Conservation (phyloP, 2,113 vertebrate species). For the Monopterus albus region DNA sequence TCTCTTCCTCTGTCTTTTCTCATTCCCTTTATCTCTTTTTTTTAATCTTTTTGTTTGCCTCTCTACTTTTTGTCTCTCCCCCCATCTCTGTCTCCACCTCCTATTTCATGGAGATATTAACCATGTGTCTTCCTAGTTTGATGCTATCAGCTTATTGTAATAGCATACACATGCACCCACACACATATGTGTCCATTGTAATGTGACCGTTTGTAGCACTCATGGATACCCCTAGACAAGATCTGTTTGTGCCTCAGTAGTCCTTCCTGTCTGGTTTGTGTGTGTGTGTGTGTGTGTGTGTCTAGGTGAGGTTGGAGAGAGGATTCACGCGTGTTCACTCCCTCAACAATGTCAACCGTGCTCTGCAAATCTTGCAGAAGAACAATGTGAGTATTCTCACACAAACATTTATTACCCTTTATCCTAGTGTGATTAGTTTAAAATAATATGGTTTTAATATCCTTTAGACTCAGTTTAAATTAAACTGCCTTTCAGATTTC, state of each 20-base stretch:
- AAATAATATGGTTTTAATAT: slow-evolving; percentile 2
- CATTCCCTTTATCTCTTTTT: background rate
- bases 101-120: background rate
- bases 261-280: slow-evolving; percentile 40
- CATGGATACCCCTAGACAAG: slow-evolving; percentile 38
- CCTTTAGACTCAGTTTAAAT: slow-evolving; percentile 8
- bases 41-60: background rate
- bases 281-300: slow-evolving; percentile 51
- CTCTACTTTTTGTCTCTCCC: background rate
- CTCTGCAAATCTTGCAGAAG: slow-evolving; percentile 94
- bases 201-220: slow-evolving; percentile 21
- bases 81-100: background rate
- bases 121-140: slow-evolving; percentile 19
- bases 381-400: slow-evolving; percentile 90
- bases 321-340: slow-evolving; percentile 96
- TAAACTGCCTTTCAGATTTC: background rate
- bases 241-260: slow-evolving; percentile 35
- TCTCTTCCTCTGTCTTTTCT: background rate
- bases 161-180: slow-evolving; percentile 2
- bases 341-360: slow-evolving; percentile 99
- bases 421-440: background rate
- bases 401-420: background rate
- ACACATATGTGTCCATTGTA: slow-evolving; percentile 41
- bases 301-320: slow-evolving; percentile 92
- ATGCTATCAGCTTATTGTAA: slow-evolving; percentile 14